A percentile compares a stretch with the other conserved stretches of the same genome.
These are phyloP conservation scores for Pteropus rufus DNA, from an alignment of 2,797 vertebrate genomes.

Conservation along the genomic window DNA sequence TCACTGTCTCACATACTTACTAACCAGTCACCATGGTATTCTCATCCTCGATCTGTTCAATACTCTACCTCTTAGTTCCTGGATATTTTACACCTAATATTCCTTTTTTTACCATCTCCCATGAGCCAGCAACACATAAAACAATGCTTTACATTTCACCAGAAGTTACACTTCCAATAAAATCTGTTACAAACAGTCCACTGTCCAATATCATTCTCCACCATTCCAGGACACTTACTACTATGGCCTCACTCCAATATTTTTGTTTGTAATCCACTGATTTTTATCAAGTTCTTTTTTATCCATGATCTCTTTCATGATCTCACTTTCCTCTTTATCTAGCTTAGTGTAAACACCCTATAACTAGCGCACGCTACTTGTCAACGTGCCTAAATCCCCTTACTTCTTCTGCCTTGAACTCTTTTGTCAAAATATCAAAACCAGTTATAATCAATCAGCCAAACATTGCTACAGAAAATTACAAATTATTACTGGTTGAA, in stretches of 20 bases:
- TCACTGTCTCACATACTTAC: not conserved
- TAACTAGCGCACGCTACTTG: not conserved
- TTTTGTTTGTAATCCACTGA: not conserved
- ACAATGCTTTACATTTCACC: not conserved
- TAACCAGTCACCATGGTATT: no score
- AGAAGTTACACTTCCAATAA: not conserved
- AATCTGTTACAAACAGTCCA: not conserved
- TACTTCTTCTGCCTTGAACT: not conserved
- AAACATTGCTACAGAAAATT: not conserved
- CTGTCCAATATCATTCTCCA: not conserved
- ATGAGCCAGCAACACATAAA: not conserved
- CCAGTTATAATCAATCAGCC: not conserved
- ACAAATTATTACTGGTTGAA: not conserved
- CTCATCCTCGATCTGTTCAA: not conserved
- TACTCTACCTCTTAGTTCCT: not conserved
- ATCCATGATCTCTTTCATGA: not conserved
- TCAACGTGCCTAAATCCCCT: not conserved
- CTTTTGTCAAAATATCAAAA: not conserved
- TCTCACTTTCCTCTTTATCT: not conserved
- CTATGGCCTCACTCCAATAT: not conserved
- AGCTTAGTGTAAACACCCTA: not conserved
- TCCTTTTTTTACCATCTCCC: not conserved
- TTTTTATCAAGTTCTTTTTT: not conserved
- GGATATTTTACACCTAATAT: no score
- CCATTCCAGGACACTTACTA: not conserved